Percentiles rank a stretch among this genome's conserved stretches.
Conservation (phyloP, 2,888 invertebrate species). For the Incurvaria masculella region DNA sequence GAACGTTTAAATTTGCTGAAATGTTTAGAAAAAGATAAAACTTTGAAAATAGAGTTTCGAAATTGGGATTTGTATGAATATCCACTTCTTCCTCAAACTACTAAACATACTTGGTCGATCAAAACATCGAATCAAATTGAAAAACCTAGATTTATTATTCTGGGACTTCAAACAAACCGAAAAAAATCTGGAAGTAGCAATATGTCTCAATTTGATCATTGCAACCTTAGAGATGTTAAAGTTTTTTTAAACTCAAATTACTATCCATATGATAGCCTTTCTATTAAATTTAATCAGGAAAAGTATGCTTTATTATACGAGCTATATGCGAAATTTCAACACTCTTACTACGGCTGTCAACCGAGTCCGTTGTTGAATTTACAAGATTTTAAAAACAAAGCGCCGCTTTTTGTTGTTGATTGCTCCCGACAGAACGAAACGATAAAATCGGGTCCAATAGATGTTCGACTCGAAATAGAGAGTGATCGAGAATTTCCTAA, state of each 20-base stretch:
- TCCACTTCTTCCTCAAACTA: conserved; percentile 23
- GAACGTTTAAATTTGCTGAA: conserved; percentile 4
- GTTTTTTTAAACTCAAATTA: conserved; percentile 25
- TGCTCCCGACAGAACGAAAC: no score
- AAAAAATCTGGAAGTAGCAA: conserved; percentile 20
- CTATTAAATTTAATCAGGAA: conserved; percentile 19
- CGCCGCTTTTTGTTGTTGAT: conserved; percentile 2
- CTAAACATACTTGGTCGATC: conserved; percentile 23
- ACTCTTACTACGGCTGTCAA: conserved; percentile 11
- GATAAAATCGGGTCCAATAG: conserved; percentile 18
- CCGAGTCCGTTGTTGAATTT: conserved; percentile 10
- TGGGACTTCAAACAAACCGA: conserved; percentile 28
- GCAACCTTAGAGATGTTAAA: conserved; percentile 25
- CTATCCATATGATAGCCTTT: conserved; percentile 27
- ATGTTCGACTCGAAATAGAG: conserved; percentile 14
- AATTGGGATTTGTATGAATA: conserved; percentile 30
- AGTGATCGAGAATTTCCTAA: conserved; percentile 12
- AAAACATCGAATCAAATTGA: conserved; percentile 25
- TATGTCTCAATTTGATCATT: conserved; percentile 18
- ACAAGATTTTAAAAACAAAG: conserved; percentile 13
- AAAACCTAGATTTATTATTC: conserved; percentile 27
- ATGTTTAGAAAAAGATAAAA: conserved; percentile 19
- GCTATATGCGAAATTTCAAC: conserved; percentile 10
- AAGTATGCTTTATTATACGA: background rate
- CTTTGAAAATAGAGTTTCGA: conserved; percentile 20